Evolutionary conservation across 2,113 vertebrate species (phyloP).

Genomic region (Cairina moschata): DNA sequence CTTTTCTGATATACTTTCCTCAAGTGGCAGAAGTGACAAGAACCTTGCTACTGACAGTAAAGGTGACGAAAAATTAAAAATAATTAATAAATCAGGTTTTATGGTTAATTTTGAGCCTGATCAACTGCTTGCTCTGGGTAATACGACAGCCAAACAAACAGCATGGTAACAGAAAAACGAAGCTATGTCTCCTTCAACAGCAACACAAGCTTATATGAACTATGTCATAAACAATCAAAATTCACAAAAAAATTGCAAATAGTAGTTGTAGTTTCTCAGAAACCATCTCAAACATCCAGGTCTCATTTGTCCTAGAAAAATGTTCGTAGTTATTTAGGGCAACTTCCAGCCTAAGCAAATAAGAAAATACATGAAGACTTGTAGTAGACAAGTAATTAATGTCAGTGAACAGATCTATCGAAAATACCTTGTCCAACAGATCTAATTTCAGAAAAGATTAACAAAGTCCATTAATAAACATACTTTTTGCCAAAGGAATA

Average conservation of each 20-base stretch:
- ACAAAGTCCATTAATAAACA: not conserved
- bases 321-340: not conserved
- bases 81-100: not conserved
- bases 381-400: not conserved
- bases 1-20: not conserved
- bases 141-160: not conserved
- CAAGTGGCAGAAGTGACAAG: not conserved
- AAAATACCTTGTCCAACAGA: not conserved
- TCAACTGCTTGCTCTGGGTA: not conserved
- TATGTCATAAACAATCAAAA: not conserved
- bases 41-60: not conserved
- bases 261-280: not conserved
- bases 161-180: not conserved
- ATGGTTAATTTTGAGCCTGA: not conserved
- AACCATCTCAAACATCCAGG: not conserved
- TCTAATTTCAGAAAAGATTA: not conserved
- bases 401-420: not conserved
- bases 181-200: not conserved
- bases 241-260: not conserved
- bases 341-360: not conserved
- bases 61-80: not conserved
- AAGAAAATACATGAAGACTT: not conserved
- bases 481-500: not conserved
- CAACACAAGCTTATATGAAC: not conserved
- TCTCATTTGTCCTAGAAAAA: not conserved